phyloP scores from a whole-genome alignment of 2,797 vertebrate genomes.

The Sebastes iracundus region DNA sequence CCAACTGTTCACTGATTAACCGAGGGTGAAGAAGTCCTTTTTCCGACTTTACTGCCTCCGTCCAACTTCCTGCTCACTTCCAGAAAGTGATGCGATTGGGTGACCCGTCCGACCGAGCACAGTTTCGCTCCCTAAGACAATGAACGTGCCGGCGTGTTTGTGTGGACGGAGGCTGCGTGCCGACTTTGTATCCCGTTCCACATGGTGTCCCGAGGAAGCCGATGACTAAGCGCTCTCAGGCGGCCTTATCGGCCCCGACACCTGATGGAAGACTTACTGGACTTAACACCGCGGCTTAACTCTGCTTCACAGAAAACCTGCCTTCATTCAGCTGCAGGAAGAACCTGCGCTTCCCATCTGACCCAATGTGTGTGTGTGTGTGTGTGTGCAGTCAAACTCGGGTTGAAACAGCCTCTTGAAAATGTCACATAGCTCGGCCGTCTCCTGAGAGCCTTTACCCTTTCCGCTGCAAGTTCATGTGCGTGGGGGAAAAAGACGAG shows the following conservation, averaged over 20 bases:
- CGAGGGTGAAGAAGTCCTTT: conserved; percentile 18
- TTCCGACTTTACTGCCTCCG: conserved; percentile 4
- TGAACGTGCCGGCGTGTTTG: conserved; percentile 19
- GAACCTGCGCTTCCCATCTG: conserved; percentile 50
- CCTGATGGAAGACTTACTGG: conserved; percentile 71
- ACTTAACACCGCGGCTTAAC: conserved; percentile 68
- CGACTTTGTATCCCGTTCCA: conserved; percentile 34
- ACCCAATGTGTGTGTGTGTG: conserved; percentile 21
- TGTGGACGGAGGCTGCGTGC: conserved; percentile 5
- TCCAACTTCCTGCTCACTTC: conserved; percentile 47
- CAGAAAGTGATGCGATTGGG: conserved; percentile 35
- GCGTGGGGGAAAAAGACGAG: conserved; percentile 59
- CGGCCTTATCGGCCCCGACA: conserved; percentile 64
- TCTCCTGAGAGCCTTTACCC: conserved; percentile 75
- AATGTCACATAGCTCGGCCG: conserved; percentile 78
- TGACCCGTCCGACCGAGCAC: conserved; percentile 15
- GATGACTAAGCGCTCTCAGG: conserved; percentile 57
- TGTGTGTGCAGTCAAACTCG: conserved; percentile 47
- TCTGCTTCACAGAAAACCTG: conserved; percentile 60
- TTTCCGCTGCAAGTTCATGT: conserved; percentile 74
- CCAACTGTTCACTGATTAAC: conserved; percentile 71
- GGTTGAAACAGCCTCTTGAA: conserved; percentile 68
- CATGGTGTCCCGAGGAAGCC: conserved; percentile 36
- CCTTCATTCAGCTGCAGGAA: conserved; percentile 63
- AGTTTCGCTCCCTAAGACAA: conserved; percentile 33